Conservation (phyloP, 2,113 vertebrate species). For the Coptodon bakossiorum region DNA sequence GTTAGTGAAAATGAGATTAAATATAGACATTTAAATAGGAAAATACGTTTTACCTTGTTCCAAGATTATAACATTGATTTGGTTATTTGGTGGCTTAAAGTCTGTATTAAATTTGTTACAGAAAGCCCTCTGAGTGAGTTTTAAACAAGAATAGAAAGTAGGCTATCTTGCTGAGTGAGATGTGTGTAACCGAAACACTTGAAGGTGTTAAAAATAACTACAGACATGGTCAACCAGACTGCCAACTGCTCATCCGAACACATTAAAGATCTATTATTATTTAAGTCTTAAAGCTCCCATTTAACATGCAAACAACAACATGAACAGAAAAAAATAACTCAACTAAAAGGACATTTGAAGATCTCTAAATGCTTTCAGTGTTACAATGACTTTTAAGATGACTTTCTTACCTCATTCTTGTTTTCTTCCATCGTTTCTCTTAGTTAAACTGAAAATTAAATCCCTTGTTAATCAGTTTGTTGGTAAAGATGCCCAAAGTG, state of each 20-base stretch:
- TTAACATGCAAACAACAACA: background rate
- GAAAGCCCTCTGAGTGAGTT: background rate
- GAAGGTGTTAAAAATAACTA: slow-evolving; percentile 47
- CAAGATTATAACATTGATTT: background rate
- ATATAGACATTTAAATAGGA: background rate
- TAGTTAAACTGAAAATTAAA: background rate
- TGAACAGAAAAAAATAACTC: background rate
- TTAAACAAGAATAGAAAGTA: background rate
- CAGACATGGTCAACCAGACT: background rate
- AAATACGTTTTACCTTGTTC: background rate
- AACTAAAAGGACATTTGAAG: background rate
- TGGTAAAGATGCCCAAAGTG: background rate
- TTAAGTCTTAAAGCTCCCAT: background rate
- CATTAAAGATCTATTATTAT: background rate
- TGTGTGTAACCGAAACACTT: slow-evolving; percentile 15
- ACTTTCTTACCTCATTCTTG: slow-evolving; percentile 35
- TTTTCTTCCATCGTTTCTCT: slow-evolving; percentile 27
- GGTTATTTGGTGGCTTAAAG: background rate
- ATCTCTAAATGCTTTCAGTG: background rate
- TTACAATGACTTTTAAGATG: background rate
- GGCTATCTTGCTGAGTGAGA: background rate
- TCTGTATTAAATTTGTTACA: background rate
- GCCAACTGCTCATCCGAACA: background rate
- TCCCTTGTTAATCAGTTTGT: background rate
- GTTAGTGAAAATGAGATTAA: background rate